Conservation (phyloP, 1,140 invertebrate species). For the Atta colombica region DNA sequence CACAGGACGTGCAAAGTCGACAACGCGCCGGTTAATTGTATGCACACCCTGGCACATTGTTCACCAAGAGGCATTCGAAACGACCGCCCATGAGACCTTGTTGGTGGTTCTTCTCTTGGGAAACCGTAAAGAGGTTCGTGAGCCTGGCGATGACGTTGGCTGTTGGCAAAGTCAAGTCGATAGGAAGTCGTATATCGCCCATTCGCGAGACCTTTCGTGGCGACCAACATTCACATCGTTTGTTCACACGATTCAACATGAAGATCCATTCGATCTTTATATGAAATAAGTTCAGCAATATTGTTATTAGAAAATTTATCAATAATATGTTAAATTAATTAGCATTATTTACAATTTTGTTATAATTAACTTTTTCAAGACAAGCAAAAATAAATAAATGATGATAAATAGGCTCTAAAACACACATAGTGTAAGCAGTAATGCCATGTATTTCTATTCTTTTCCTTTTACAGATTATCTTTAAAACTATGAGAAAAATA, state of each 20-base stretch:
- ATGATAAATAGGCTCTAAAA: too few species aligned
- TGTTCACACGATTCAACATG: conserved; percentile 38
- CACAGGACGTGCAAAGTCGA: conserved; percentile 74
- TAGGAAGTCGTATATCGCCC: conserved; percentile 73
- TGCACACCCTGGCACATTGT: conserved; percentile 82
- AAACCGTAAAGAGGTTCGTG: conserved; percentile 55
- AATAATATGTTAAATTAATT: not conserved
- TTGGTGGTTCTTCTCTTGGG: conserved; percentile 54
- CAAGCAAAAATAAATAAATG: too few species aligned
- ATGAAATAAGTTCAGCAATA: not conserved
- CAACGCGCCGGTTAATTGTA: conserved; percentile 82
- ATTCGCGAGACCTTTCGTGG: conserved; percentile 59
- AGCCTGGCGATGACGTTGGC: conserved; percentile 43
- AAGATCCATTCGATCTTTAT: not conserved
- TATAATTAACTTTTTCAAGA: too few species aligned
- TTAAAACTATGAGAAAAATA: too few species aligned
- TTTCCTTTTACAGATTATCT: too few species aligned
- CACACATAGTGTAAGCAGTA: too few species aligned
- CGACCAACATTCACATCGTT: conserved; percentile 39
- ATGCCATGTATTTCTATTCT: too few species aligned
- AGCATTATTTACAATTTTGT: too few species aligned
- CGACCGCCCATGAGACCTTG: conserved; percentile 66
- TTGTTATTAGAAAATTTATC: not conserved
- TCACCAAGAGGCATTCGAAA: conserved; percentile 71
- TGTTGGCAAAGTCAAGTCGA: conserved; percentile 58